phyloP scores from a whole-genome alignment of 2,888 invertebrate species.

The Gasteruption jaculator region DNA sequence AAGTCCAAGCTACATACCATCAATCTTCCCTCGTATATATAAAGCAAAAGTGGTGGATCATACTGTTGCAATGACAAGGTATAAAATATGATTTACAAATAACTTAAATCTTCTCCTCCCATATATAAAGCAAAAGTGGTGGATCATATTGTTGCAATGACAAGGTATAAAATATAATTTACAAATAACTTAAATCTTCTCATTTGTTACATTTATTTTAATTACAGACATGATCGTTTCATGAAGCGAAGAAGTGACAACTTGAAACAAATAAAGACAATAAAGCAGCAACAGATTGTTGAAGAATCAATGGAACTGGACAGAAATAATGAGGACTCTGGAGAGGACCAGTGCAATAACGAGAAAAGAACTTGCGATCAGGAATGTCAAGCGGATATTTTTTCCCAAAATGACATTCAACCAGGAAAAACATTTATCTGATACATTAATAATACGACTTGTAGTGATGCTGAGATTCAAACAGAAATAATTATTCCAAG shows the following conservation, averaged over 20 bases:
- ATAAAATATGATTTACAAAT: too few relatives aligned
- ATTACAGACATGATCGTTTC: slow-evolving; percentile 14
- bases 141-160: too few relatives aligned
- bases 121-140: too few relatives aligned
- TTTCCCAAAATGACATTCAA: slow-evolving; percentile 4
- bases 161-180: too few relatives aligned
- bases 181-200: too few relatives aligned
- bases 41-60: too few relatives aligned
- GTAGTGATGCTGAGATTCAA: slow-evolving; percentile 18
- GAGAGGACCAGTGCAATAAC: too few relatives aligned
- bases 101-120: too few relatives aligned
- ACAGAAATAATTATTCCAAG: slow-evolving; percentile 18
- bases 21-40: slow-evolving; percentile 19
- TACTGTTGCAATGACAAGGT: too few relatives aligned
- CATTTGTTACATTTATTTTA: slow-evolving; percentile 2
- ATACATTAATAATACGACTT: slow-evolving; percentile 9
- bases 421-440: slow-evolving; percentile 17
- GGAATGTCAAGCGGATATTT: slow-evolving; percentile 18
- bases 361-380: too few relatives aligned
- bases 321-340: too few relatives aligned
- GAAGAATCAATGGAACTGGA: slow-evolving; percentile 4
- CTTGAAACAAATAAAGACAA: too few relatives aligned
- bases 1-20: slow-evolving; percentile 21
- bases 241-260: slow-evolving; percentile 12
- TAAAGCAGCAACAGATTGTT: neutral